Base-by-base conservation (phyloP, 2,797 vertebrate genomes). In the Lates japonicus region DNA sequence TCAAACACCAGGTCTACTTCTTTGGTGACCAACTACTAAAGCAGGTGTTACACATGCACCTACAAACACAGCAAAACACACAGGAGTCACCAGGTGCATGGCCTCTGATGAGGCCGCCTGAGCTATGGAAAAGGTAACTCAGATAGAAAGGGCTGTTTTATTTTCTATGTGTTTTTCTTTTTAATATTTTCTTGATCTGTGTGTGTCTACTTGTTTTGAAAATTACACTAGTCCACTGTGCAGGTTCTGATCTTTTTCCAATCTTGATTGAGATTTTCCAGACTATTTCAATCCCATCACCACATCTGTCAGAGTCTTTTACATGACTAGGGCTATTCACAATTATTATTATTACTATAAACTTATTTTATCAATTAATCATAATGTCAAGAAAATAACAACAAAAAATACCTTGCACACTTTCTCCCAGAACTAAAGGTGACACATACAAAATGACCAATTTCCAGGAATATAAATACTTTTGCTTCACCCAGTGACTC, bases 1-100 rank as follows among this genome's bases (percentile, higher is more conserved):
- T 68, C 83, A 80, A 82, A 78, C 76, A 77, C 80, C 70, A 81
- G 65, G 39, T 61, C 76, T 63, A 73, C 77, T 67, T 76, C 80
- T 78, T 59, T 74, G 67, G 68, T 70, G 76, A 82, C 37, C 77
- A 42, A 63, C 54, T 19, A 62, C 72, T n/a, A 70, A 48, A 51
- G 54, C 70, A 33, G 70, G 16, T 70, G 33, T 57, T 54, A 61
- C n/a, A 46, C 17, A 39, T 67, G 46, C 75, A 76, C 57, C 7
- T n/a, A n/a, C n/a, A n/a, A n/a, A n/a, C 13, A 33, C 52, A n/a
- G n/a, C n/a, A n/a, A 63, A 22, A 59, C 33, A 42, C 35, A 68
- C 25, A 37, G n/a, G 4, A 33, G 37, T 20, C 51, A 85, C 52
- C 0, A 48, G 9, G 41, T 62, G 29, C 8, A 7, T 54, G 58